Percentiles rank a stretch among this genome's conserved stretches.
phyloP scores from a whole-genome alignment of 2,113 vertebrate genomes.

The Platichthys flesus region DNA sequence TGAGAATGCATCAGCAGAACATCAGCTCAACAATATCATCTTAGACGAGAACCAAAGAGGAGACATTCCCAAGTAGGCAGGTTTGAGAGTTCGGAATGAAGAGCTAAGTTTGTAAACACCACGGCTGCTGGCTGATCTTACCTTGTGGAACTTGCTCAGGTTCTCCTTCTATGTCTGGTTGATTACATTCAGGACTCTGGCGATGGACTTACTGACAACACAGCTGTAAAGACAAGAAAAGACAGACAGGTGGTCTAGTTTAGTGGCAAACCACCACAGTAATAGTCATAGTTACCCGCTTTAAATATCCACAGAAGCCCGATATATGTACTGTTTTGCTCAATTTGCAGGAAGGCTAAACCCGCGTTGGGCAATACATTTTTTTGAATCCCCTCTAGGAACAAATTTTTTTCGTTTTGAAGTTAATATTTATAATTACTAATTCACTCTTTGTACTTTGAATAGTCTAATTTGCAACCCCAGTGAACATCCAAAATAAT shows the following conservation, averaged over 20 bases:
- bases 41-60: slow-evolving; percentile 23
- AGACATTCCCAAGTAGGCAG: not conserved
- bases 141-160: slow-evolving; percentile 98
- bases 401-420: not conserved
- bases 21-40: slow-evolving; percentile 72
- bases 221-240: slow-evolving; percentile 79
- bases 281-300: too few relatives aligned
- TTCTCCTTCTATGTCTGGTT: slow-evolving; percentile 99
- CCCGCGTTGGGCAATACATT: too few relatives aligned
- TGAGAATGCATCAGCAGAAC: slow-evolving; percentile 63
- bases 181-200: slow-evolving; percentile 96
- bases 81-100: not conserved
- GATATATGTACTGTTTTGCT: too few relatives aligned
- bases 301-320: not conserved
- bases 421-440: too few relatives aligned
- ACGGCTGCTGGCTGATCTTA: slow-evolving; percentile 56
- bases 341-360: too few relatives aligned
- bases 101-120: not conserved
- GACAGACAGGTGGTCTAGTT: not conserved
- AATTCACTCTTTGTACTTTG: too few relatives aligned
- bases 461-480: too few relatives aligned
- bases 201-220: slow-evolving; percentile 97
- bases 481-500: too few relatives aligned
- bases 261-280: too few relatives aligned
- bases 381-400: too few relatives aligned